phyloP scores from a whole-genome alignment of 1,140 invertebrate species.

The Zaprionus ghesquierei region DNA sequence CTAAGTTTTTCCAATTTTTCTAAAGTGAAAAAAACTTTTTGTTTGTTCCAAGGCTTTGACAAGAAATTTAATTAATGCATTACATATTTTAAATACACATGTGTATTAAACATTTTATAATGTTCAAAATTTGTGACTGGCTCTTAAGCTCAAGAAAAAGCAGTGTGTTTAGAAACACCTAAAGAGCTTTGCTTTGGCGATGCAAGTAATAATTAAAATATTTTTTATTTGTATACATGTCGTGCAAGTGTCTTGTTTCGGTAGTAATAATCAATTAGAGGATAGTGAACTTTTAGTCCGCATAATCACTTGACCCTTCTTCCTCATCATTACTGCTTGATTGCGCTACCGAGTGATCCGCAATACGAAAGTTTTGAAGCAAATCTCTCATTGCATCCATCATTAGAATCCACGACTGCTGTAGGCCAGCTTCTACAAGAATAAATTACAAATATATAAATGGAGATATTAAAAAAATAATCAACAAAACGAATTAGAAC shows the following conservation, averaged over 20 bases:
- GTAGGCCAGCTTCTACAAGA: conserved; percentile 83
- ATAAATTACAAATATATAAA: conserved; percentile 7
- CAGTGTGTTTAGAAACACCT: conserved; percentile 30
- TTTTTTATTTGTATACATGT: conserved; percentile 11
- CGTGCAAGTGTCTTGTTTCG: conserved; percentile 20
- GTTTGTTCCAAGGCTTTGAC: conserved; percentile 57
- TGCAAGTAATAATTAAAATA: conserved; percentile 3
- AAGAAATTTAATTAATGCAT: conserved; percentile 43
- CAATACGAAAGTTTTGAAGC: conserved; percentile 86
- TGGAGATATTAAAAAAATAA: background rate
- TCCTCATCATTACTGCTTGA: conserved; percentile 83
- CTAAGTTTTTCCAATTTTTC: conserved; percentile 6
- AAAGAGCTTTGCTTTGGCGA: conserved; percentile 4
- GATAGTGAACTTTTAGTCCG: conserved; percentile 59
- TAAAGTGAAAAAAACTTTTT: background rate
- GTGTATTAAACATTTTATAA: conserved; percentile 25
- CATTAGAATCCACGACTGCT: conserved; percentile 85
- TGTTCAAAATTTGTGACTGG: conserved; percentile 59
- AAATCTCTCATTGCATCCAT: conserved; percentile 90
- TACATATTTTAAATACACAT: conserved; percentile 13
- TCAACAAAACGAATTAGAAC: background rate
- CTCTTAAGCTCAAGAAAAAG: conserved; percentile 43
- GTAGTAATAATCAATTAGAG: conserved; percentile 17
- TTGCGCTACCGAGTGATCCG: conserved; percentile 78
- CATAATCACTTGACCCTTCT: conserved; percentile 83